Conservation (phyloP, 2,113 vertebrate species). For the Oreochromis aureus region DNA sequence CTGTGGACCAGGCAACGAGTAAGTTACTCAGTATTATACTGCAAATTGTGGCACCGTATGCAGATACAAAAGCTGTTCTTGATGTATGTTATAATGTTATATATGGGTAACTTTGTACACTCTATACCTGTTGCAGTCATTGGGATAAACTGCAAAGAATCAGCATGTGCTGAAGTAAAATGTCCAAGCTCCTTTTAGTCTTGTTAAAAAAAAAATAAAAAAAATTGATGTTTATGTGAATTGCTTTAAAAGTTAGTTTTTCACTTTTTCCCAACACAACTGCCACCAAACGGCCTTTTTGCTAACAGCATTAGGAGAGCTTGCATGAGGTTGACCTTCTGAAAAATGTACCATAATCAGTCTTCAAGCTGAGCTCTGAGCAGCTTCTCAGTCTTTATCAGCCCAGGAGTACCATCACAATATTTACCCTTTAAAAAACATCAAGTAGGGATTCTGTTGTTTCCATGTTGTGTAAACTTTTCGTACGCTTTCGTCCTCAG, state of each 20-base stretch:
- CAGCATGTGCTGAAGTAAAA: neutral
- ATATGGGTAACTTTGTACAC: neutral
- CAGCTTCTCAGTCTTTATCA: neutral
- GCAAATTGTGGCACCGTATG: neutral
- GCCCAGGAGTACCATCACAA: neutral
- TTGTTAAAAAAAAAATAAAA: neutral
- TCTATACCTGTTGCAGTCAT: neutral
- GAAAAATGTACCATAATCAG: neutral
- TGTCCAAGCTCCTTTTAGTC: fast-evolving
- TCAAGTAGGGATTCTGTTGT: neutral
- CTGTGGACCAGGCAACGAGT: conserved; percentile 71
- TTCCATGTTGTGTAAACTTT: neutral
- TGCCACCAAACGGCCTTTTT: neutral
- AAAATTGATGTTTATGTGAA: neutral
- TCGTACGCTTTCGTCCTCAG: neutral
- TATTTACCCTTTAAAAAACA: neutral
- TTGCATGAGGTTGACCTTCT: neutral
- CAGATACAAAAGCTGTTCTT: neutral
- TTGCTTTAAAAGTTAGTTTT: neutral
- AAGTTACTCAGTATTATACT: conserved; percentile 9
- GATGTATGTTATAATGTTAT: neutral
- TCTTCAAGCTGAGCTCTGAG: neutral
- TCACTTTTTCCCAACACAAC: neutral
- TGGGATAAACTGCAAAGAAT: neutral
- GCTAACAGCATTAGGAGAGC: neutral